Conservation (phyloP, 2,888 invertebrate genomes). For the Halictus quadricinctus region DNA sequence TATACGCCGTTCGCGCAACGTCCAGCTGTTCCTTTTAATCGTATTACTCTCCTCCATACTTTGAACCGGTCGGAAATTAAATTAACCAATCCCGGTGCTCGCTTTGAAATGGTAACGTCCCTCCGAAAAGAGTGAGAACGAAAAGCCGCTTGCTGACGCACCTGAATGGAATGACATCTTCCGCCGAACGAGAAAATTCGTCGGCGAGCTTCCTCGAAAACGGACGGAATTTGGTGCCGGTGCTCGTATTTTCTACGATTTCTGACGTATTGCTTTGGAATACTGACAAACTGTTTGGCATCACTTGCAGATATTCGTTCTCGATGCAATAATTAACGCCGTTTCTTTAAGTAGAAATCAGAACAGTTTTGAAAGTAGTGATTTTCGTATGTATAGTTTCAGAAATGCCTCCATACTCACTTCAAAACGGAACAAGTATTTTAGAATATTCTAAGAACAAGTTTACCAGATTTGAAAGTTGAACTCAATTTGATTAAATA, state of each 20-base stretch:
- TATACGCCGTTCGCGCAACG: constrained; percentile 38
- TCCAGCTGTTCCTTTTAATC: constrained; percentile 58
- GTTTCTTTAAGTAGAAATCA: not conserved
- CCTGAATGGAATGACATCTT: not conserved
- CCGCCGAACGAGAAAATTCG: not conserved
- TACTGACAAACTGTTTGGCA: not conserved
- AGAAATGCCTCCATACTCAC: not conserved
- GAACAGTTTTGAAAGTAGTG: not conserved
- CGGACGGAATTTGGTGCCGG: no score
- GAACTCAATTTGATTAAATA: no score
- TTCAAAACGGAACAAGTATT: not conserved
- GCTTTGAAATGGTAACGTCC: constrained; percentile 39
- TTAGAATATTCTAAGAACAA: not conserved
- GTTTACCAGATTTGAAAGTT: not conserved
- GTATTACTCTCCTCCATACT: constrained; percentile 33
- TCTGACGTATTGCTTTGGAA: not conserved
- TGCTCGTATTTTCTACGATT: not conserved
- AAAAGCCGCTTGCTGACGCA: constrained; percentile 6
- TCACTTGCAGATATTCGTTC: not conserved
- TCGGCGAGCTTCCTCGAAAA: constrained; percentile 6
- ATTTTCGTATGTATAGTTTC: no score
- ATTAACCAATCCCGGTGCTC: constrained; percentile 48
- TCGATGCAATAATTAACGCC: not conserved
- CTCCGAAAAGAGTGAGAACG: constrained; percentile 8
- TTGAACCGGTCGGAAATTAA: constrained; percentile 56